Base-by-base conservation (phyloP, 1,140 invertebrate species). In the Sminthurides bifidus region DNA sequence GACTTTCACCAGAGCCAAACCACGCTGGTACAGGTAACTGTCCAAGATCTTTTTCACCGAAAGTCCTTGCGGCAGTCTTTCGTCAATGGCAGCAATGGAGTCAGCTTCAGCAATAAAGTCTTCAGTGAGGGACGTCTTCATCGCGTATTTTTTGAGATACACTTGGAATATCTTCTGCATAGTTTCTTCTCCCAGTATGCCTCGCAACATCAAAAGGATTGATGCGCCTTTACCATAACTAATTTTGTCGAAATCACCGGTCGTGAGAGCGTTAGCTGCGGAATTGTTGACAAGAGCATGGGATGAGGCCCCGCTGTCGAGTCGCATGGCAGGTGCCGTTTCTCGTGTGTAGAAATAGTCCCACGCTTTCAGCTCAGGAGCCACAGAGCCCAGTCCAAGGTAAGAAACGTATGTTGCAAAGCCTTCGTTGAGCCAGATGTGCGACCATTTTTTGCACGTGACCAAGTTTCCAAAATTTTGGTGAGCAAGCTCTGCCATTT, bases 21-120 rank as follows among this genome's bases (percentile, higher is more conserved):
- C 50, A 21, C 40, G 31, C 71, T 92, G 87, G 8, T 89, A 68
- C 0, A 87, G 91, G 89, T 90, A 94, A 0, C 87, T 90, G 65
- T 92, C 86, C 85, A 89, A 87, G 29, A 90, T 83, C 49, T 76
- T 74, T 59, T 79, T 79, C 0, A 89, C 78, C 0, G 79, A 80
- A 1, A 84, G 73, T 53, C 76, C 74, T 14, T 87, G 73, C 8
- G 77, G 72, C 26, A 46, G 33, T 1, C 73, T 70, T 38, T 77
- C 78, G 44, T 73, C 17, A 21, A 21, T 27, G 6, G 8, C 23
- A 4, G 6, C 21, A 23, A 6, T 8, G 19, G 24, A 26, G 6
- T 31, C 68, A 4, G 73, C 72, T 0, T 74, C 74, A 55, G 74
- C 68, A 76, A 82, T 88, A 0, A 92, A 71, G 65, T 87, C 79